Evolutionary conservation across 1,140 invertebrate species (phyloP), one percentile per base, ranked within the genome.

Genomic region (Lasaia peninsularis): DNA sequence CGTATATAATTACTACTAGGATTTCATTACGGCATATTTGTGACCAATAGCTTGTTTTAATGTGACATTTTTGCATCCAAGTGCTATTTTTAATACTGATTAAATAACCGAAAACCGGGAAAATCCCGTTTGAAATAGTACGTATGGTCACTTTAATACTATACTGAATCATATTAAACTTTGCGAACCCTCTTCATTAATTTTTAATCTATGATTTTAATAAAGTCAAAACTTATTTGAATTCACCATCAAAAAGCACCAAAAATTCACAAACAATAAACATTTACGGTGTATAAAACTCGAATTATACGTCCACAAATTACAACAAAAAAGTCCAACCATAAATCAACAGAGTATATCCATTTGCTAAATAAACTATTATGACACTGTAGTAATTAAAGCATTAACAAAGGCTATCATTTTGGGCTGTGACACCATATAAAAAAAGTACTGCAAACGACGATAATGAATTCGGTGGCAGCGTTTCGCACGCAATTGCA

Each of bases 401-500:
- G 59, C 68, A 71, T 75, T 69, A 75, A 73, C 69, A 69, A 69
- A 68, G 53, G 69, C 58, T 73, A 78, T 83, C 67, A 79, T 72
- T 74, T 69, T 63, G 61, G 63, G 61, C 58, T 65, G 63, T 58
- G 66, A 76, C 71, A 69, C 16, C 63, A 65, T 52, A 69, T 53
- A 64, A 70, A 74, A 80, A 75, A 66, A 55, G 72, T 58, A 57
- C 53, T 58, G 54, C 57, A 78, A 82, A 82, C 75, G 65, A 65
- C 56, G 53, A 67, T 87, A 87, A 86, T 87, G 82, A 86, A 84
- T 87, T 86, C 75, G 81, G 73, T 58, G 74, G 55, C 67, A 70
- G 69, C 67, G 74, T 78, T 85, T 86, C 69, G 82, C 85, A 88
- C 83, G 85, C 85, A 85, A 85, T 86, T 86, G 80, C 85, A 88